These are phyloP conservation scores for Fregetta grallaria DNA, from an alignment of 2,113 vertebrate genomes.

Conservation along the genomic window DNA sequence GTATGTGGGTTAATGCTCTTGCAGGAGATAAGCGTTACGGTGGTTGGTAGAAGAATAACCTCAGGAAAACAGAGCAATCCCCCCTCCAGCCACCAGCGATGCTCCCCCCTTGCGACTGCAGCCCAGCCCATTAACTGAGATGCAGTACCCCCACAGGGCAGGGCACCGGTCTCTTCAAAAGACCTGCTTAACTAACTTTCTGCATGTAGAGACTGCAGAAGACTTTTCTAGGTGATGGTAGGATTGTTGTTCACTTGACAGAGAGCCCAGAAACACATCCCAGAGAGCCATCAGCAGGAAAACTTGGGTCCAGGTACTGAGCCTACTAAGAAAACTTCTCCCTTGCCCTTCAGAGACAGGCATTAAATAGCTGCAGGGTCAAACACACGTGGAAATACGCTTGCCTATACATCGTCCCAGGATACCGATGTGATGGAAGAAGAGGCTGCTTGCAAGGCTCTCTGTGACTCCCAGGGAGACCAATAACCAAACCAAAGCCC, in stretches of 20 bases:
- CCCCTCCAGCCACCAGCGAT: not conserved
- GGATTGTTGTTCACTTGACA: not conserved
- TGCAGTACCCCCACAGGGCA: fast-evolving
- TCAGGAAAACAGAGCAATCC: not conserved
- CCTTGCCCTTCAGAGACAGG: not conserved
- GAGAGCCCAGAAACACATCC: not conserved
- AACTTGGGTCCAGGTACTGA: not conserved
- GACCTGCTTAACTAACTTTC: not conserved
- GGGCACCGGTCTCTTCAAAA: fast-evolving
- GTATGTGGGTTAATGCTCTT: not conserved
- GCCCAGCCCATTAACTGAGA: not conserved
- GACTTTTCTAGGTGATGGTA: not conserved
- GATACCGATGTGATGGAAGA: not conserved
- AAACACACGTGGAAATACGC: fast-evolving
- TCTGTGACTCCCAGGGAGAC: not conserved
- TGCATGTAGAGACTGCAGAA: not conserved
- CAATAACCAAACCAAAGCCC: not conserved
- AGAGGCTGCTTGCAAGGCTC: fast-evolving
- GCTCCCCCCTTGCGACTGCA: not conserved
- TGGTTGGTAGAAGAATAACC: not conserved
- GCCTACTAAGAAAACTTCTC: not conserved
- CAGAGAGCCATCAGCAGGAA: not conserved
- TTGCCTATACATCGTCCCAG: not conserved
- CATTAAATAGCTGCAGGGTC: not conserved
- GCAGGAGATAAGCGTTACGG: not conserved